Evolutionary conservation across 2,113 vertebrate genomes (phyloP), one percentile per base, ranked within the genome.

Genomic region (Clarias batrachus): DNA sequence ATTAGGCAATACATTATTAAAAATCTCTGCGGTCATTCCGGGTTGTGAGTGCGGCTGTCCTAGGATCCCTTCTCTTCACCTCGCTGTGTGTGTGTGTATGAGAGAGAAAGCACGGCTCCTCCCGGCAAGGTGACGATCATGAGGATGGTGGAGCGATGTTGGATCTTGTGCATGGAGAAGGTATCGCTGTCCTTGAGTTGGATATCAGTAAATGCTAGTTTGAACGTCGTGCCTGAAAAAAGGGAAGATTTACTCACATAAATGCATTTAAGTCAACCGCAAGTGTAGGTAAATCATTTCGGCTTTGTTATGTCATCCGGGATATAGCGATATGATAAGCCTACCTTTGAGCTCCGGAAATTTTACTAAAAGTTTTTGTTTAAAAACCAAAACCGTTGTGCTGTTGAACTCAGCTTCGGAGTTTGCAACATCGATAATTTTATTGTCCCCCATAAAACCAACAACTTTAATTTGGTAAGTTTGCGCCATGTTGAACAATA

Each of bases 361-460:
- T 54, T 86, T 86, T 17, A 10, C 56, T 2, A 12, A 4, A 0
- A 86, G 23, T 52, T 86, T 86, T 70, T 82, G 37, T 82, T 86
- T 86, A 19, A 86, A 86, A 23, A 11, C 25, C 17, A 37, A n/a
- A 73, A 86, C 8, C 23, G 85, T 82, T 37, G 68, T 86, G 41
- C 74, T 86, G 57, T 86, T 70, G 41, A 86, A 86, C 4, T 82
- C 79, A 11, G 16, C 25, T 63, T 82, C 79, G 16, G 66, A 63
- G 23, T 14, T 27, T 52, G 85, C 66, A 54, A 86, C 37, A 41
- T 86, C 85, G 56, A 86, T 19, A 3, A 57, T 82, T 52, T 82
- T 86, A 17, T 30, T 86, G n/a, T 86, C 85, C 30, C 68, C 85
- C 16, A 30, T 73, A 82, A 82, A 13, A 25, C 85, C 85, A 63